phyloP scores from a whole-genome alignment of 1,140 invertebrate genomes.

The Prorops nasuta region DNA sequence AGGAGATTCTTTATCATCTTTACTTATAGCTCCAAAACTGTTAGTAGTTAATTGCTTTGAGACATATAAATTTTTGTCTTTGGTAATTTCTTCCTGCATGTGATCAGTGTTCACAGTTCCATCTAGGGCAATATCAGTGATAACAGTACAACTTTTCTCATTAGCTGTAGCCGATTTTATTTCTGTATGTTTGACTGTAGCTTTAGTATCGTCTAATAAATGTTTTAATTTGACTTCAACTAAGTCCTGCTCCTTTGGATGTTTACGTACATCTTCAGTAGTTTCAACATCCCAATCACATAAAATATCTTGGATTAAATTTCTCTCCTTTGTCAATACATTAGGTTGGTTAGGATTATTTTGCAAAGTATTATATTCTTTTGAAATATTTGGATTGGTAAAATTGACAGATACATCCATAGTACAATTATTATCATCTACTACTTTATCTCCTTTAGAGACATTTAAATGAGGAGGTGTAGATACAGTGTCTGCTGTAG shows the following conservation, averaged over 20 bases:
- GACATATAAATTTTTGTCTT: slow-evolving; percentile 1
- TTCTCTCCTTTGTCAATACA: slow-evolving; percentile 34
- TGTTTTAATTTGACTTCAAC: slow-evolving; percentile 50
- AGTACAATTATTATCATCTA: neutral
- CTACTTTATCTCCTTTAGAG: neutral
- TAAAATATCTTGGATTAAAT: slow-evolving; percentile 52
- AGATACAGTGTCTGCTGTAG: neutral
- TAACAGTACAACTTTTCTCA: slow-evolving; percentile 17
- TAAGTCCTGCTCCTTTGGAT: slow-evolving; percentile 37
- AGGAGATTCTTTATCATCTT: slow-evolving; percentile 7
- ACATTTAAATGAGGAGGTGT: too few species aligned
- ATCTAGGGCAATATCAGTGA: neutral
- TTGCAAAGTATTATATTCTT: neutral
- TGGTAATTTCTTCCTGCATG: slow-evolving; percentile 10
- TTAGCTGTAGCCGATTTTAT: slow-evolving; percentile 16
- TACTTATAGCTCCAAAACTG: slow-evolving; percentile 2
- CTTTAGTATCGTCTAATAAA: slow-evolving; percentile 42
- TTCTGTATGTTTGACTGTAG: slow-evolving; percentile 11
- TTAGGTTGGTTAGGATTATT: neutral
- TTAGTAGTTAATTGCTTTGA: slow-evolving; percentile 4
- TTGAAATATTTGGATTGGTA: slow-evolving; percentile 1
- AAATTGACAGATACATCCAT: neutral
- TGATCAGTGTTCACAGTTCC: slow-evolving; percentile 2
- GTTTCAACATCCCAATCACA: slow-evolving; percentile 53
- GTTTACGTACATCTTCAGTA: slow-evolving; percentile 10